These are phyloP conservation scores for Oryzias dopingdopingensis DNA, from an alignment of 2,797 vertebrate genomes.

Conservation along the genomic window DNA sequence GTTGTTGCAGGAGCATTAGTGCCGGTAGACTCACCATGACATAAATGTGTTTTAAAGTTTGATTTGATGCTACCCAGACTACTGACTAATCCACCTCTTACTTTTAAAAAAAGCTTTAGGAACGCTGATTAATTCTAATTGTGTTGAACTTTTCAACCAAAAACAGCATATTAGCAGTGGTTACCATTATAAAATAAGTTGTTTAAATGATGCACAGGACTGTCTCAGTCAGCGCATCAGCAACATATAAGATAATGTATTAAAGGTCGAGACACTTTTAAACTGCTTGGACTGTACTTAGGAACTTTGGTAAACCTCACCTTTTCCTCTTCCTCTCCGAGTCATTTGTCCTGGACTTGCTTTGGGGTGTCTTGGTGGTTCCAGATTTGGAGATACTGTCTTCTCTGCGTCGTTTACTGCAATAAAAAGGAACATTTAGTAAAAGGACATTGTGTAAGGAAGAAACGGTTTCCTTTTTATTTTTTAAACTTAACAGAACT, in stretches of 20 bases:
- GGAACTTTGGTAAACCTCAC: slow-evolving; percentile 66
- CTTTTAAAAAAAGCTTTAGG: too few relatives aligned
- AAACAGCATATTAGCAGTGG: too few relatives aligned
- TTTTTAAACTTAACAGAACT: neutral
- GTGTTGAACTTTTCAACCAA: too few relatives aligned
- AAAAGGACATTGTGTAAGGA: neutral
- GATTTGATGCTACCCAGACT: too few relatives aligned
- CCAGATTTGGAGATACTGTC: slow-evolving; percentile 85
- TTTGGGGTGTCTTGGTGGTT: slow-evolving; percentile 86
- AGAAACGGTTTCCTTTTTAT: neutral
- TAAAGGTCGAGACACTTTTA: too few relatives aligned
- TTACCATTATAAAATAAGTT: neutral
- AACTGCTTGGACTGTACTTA: neutral
- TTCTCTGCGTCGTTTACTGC: slow-evolving; percentile 87
- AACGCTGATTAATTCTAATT: too few relatives aligned
- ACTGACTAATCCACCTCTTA: too few relatives aligned
- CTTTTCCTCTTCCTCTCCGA: slow-evolving; percentile 97
- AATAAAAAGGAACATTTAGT: slow-evolving; percentile 7
- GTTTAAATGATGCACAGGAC: neutral
- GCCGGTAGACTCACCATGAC: too few relatives aligned
- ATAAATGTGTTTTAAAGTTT: too few relatives aligned
- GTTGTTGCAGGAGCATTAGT: too few relatives aligned
- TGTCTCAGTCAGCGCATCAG: neutral
- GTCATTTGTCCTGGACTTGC: slow-evolving; percentile 89
- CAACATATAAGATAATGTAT: too few relatives aligned